Evolutionary conservation across 2,113 vertebrate genomes (phyloP).

Genomic region (Cephalophus harveyi): DNA sequence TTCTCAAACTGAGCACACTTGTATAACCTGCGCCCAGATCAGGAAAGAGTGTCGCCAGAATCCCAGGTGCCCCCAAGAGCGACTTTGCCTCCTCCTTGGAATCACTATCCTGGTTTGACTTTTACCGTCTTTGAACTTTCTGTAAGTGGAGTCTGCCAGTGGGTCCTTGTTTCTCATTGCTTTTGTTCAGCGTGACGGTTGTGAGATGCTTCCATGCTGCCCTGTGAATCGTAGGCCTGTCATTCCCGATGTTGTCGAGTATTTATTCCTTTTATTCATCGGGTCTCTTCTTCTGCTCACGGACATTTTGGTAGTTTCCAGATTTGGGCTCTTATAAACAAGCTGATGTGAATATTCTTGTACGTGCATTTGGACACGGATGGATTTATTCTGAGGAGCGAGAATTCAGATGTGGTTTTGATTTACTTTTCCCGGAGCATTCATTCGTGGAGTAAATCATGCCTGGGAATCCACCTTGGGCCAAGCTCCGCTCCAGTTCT

Average conservation of each 20-base stretch:
- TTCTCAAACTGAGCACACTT: neutral
- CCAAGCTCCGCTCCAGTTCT: neutral
- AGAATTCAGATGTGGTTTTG: neutral
- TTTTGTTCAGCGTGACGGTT: neutral
- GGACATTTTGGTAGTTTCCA: neutral
- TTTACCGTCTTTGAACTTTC: neutral
- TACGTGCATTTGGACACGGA: neutral
- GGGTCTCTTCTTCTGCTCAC: neutral
- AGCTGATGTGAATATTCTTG: neutral
- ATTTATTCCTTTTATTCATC: neutral
- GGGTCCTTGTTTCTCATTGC: neutral
- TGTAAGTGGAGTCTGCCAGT: neutral
- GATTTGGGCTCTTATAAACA: neutral
- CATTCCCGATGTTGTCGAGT: neutral
- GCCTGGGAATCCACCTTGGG: neutral
- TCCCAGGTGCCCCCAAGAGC: neutral
- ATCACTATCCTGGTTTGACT: neutral
- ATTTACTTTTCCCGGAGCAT: neutral
- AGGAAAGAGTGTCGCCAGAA: neutral
- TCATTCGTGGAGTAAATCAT: neutral
- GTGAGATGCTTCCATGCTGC: neutral
- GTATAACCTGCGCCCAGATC: neutral
- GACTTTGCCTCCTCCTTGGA: rapidly evolving
- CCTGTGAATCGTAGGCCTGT: neutral
- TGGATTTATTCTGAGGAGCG: neutral